These are phyloP conservation scores for Formica selysi DNA, from an alignment of 1,140 invertebrate species.

Conservation along the genomic window DNA sequence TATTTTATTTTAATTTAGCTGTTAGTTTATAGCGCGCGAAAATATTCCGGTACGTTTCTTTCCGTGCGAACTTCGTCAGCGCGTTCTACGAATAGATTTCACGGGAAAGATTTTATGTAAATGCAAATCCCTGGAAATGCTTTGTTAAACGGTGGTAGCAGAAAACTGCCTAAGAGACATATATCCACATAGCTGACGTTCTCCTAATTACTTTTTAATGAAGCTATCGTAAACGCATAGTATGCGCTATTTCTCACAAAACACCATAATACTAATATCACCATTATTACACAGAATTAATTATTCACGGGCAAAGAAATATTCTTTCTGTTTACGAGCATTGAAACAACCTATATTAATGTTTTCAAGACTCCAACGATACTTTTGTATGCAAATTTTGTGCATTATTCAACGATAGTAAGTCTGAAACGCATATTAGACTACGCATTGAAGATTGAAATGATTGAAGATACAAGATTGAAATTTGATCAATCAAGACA, in stretches of 20 bases:
- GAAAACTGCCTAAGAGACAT: background rate
- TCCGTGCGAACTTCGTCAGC: background rate
- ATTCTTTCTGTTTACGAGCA: background rate
- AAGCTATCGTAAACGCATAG: background rate
- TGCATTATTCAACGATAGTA: too few relatives aligned
- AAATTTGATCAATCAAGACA: too few relatives aligned
- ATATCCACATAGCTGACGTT: background rate
- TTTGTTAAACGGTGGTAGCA: background rate
- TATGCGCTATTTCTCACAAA: background rate
- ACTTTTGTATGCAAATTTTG: too few relatives aligned
- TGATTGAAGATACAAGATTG: too few relatives aligned
- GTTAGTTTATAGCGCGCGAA: background rate
- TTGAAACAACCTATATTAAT: background rate
- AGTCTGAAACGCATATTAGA: too few relatives aligned
- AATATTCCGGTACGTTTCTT: background rate
- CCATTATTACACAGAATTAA: background rate
- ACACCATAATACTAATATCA: background rate
- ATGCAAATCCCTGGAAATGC: background rate
- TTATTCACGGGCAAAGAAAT: background rate
- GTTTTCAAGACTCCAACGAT: background rate
- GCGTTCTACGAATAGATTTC: background rate
- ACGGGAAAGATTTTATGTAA: conserved; percentile 1
- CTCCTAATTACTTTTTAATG: conserved; percentile 24
- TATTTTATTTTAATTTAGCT: background rate
- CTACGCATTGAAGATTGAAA: too few relatives aligned